Conservation (phyloP, 2,797 vertebrate species). For the Phataginus tetradactyla region DNA sequence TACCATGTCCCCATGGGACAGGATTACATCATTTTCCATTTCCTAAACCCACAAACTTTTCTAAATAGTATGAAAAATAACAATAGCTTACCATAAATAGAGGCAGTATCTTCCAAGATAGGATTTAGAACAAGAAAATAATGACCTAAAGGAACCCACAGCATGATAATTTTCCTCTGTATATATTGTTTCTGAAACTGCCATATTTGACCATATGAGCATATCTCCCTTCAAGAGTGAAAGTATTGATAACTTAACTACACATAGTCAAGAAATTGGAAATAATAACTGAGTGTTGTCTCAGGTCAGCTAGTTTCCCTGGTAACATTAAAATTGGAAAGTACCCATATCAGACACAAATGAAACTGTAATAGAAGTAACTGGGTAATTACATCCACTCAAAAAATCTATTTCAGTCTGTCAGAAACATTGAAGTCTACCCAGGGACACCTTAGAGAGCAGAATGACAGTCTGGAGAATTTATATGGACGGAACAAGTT, state of each 20-base stretch:
- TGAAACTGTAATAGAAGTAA: background rate
- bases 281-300: background rate
- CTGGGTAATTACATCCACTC: background rate
- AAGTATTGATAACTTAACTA: background rate
- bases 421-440: background rate
- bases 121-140: background rate
- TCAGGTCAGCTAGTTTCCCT: background rate
- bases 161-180: background rate
- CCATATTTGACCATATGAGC: background rate
- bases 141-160: background rate
- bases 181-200: background rate
- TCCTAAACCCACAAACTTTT: constrained; percentile 1
- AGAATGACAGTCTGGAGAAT: background rate
- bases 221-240: background rate
- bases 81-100: background rate
- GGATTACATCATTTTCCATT: background rate
- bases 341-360: background rate
- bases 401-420: background rate
- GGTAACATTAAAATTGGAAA: background rate
- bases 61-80: background rate
- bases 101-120: background rate
- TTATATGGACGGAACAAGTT: background rate
- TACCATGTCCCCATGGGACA: background rate
- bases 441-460: background rate
- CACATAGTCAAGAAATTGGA: background rate